Percentiles rank a stretch among this genome's conserved stretches.
phyloP scores from a whole-genome alignment of 2,113 vertebrate genomes.

The Cricetomys ansorgei region DNA sequence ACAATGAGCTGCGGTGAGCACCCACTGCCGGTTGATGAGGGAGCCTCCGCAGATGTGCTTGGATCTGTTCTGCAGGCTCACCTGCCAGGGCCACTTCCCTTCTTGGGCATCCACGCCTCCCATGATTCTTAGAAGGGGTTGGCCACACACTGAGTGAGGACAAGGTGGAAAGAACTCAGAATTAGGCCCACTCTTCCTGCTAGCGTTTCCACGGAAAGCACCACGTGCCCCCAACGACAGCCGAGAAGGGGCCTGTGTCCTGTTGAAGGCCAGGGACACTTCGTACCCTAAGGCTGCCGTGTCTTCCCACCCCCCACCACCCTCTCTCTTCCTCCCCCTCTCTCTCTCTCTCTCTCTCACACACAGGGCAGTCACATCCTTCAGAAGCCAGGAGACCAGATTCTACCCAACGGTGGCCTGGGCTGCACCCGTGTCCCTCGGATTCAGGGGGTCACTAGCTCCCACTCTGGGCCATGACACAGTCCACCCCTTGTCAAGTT shows the following conservation, averaged over 20 bases:
- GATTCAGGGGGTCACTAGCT: not conserved
- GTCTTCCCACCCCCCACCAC: too few species aligned
- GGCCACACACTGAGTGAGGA: conserved; percentile 12
- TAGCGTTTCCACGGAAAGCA: not conserved
- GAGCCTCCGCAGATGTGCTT: conserved; percentile 65
- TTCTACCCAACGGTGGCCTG: not conserved
- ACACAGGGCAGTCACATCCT: not conserved
- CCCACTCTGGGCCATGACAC: not conserved
- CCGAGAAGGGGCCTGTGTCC: not conserved
- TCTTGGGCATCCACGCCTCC: not conserved
- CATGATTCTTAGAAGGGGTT: not conserved
- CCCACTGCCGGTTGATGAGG: conserved; percentile 62
- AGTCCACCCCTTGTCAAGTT: not conserved
- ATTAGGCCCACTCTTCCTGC: not conserved
- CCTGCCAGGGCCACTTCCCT: conserved; percentile 82
- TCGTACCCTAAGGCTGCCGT: not conserved
- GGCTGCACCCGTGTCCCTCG: not conserved
- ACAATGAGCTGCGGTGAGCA: conserved; percentile 76
- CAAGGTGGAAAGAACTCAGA: not conserved
- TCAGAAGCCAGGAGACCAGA: not conserved
- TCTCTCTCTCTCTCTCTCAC: too few species aligned
- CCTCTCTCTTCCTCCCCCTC: too few species aligned
- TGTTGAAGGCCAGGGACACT: not conserved
- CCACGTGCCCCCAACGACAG: not conserved
- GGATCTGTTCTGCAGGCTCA: conserved; percentile 49